Percentiles rank a stretch among this genome's conserved stretches.
Evolutionary conservation across 2,888 invertebrate genomes (phyloP).

Genomic region (Eretmocerus hayati): DNA sequence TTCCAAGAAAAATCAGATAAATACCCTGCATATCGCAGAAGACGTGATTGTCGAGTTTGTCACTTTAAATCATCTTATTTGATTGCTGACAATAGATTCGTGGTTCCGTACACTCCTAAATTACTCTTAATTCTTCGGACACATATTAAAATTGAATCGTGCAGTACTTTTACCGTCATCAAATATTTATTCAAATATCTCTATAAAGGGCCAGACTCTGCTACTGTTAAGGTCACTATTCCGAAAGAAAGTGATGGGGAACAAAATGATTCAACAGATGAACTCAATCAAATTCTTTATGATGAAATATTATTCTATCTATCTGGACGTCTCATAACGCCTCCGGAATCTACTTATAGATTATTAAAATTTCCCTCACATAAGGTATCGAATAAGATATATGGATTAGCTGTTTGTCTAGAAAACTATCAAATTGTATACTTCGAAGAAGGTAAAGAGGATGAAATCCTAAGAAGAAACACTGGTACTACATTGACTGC

Average conservation of each 20-base stretch:
- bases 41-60: background rate
- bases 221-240: conserved; percentile 1
- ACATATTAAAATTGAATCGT: conserved; percentile 7
- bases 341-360: background rate
- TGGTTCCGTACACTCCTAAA: background rate
- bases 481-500: conserved; percentile 12
- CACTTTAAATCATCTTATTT: background rate
- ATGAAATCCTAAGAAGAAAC: conserved; percentile 7
- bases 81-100: conserved; percentile 1
- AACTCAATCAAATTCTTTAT: too few relatives aligned
- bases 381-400: background rate
- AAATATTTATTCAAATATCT: too few relatives aligned
- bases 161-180: background rate
- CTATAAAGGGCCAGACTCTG: too few relatives aligned
- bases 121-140: background rate
- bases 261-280: background rate
- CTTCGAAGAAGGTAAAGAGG: background rate
- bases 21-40: conserved; percentile 9
- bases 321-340: background rate
- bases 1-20: conserved; percentile 1
- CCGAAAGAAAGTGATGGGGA: background rate
- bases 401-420: background rate
- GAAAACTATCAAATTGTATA: too few relatives aligned
- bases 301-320: conserved; percentile 2
- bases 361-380: background rate